Conservation (phyloP, 2,888 invertebrate species). For the Rhaphigaster nebulosa region DNA sequence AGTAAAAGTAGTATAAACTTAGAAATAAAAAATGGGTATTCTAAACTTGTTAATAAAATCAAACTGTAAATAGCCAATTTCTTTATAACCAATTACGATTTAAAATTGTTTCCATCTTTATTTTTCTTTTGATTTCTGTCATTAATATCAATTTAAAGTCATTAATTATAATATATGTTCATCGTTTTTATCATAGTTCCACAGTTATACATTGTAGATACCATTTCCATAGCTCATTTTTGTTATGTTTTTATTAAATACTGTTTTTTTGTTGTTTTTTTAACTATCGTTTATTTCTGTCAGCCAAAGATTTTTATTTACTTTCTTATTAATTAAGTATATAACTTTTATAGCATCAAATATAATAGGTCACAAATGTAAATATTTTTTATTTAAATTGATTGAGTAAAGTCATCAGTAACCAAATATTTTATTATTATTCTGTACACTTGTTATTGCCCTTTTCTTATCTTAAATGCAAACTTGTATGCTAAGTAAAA, state of each 20-base stretch:
- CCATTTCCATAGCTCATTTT: neutral
- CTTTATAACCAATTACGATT: conserved; percentile 21
- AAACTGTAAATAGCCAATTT: neutral
- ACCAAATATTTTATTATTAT: neutral
- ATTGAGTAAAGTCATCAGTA: conserved; percentile 27
- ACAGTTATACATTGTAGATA: neutral
- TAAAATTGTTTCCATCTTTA: neutral
- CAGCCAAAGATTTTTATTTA: conserved; percentile 46
- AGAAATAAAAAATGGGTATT: conserved; percentile 25
- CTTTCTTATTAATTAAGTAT: conserved; percentile 40
- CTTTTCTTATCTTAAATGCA: neutral
- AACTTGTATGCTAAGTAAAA: neutral
- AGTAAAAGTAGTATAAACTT: conserved; percentile 13
- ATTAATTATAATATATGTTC: neutral
- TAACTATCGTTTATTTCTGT: neutral
- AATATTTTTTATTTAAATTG: conserved; percentile 17
- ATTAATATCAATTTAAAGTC: neutral
- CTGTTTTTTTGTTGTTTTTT: neutral
- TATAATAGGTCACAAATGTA: conserved; percentile 1
- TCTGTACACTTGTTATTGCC: neutral
- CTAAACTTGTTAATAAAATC: conserved; percentile 43
- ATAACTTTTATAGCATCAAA: neutral
- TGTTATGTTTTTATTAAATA: neutral
- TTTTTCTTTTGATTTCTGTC: neutral
- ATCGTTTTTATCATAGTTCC: neutral